Base-by-base conservation (phyloP, 1,140 invertebrate genomes). In the Sycobia sp. region DNA sequence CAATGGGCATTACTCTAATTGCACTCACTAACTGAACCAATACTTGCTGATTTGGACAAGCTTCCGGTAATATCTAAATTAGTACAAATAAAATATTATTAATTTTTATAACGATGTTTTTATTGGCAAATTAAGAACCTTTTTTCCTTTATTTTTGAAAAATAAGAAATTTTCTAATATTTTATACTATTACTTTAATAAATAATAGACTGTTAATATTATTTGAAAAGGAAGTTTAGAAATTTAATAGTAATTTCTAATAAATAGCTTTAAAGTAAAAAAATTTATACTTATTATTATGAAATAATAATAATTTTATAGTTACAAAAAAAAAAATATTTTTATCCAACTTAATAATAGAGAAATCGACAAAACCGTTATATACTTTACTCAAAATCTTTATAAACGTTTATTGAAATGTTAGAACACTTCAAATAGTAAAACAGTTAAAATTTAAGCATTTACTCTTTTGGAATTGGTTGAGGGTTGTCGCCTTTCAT, bases 1-100 rank as follows among this genome's bases (percentile, higher is more conserved):
- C 92, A 64, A 93, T 88, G 1, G 93, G 92, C 82, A 96, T 88
- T 0, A 93, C 91, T 70, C 90, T 87, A 54, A 96, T 90, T 11
- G 91, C 88, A 54, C 87, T 88, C 14, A 95, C 88, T 61, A 95
- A 82, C 55, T 93, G 86, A 4, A 95, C 91, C 68, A 95, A 82
- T 38, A 91, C 86, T 67, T 89, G 84, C 76, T 94, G 92, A 66
- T 90, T 88, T 20, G 86, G 79, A 77, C 86, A 89, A 14, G 88
- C 87, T 70, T 86, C 84, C 8, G 89, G 87, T 62, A 89, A 74
- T 53, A 88, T 80, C 86, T 88, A 64, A 29, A 77, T 62, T 16
- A 10, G 29, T 29, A 50, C 8, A 47, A 14, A 47, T 7, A 32
- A 32, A 32, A 32, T 32, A 32, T 32, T 32, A 32, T 25, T 13